These are phyloP conservation scores for Rhyzopertha dominica DNA, from an alignment of 1,140 invertebrate species.

Conservation along the genomic window DNA sequence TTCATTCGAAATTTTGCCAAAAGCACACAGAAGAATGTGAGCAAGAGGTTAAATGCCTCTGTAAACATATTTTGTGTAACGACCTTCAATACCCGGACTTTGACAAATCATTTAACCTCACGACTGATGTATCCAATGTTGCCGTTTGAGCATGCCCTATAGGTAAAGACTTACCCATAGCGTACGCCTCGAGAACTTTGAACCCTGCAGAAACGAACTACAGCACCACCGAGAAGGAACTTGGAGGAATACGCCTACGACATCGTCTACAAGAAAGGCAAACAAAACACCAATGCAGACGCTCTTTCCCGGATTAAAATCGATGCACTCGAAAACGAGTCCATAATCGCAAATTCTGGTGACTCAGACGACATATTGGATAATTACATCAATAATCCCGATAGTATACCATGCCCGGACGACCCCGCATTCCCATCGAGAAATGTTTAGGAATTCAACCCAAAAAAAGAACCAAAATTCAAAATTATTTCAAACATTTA, in stretches of 20 bases:
- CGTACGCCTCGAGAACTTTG: conserved; percentile 32
- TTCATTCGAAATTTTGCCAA: conserved; percentile 34
- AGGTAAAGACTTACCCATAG: conserved; percentile 28
- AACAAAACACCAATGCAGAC: conserved; percentile 20
- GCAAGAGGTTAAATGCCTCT: conserved; percentile 19
- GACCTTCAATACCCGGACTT: conserved; percentile 41
- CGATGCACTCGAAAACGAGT: neutral
- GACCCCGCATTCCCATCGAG: neutral
- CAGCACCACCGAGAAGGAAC: conserved; percentile 35
- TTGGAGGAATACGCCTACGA: conserved; percentile 20
- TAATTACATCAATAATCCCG: neutral
- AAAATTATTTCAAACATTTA: conserved; percentile 3
- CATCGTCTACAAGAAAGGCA: conserved; percentile 27
- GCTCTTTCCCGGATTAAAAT: conserved; percentile 20
- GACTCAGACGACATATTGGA: neutral
- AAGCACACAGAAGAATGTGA: conserved; percentile 29
- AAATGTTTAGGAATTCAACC: too few species aligned
- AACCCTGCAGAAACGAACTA: conserved; percentile 33
- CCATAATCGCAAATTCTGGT: neutral
- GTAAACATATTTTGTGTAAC: conserved; percentile 21
- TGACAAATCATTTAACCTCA: conserved; percentile 33
- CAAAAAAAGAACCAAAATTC: conserved; percentile 3
- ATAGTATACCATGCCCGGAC: neutral
- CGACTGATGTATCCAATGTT: conserved; percentile 36
- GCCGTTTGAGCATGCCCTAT: conserved; percentile 32